Percentiles rank a stretch among this genome's conserved stretches.
These are phyloP conservation scores for Numida meleagris DNA, from an alignment of 2,113 vertebrate species.

Conservation along the genomic window DNA sequence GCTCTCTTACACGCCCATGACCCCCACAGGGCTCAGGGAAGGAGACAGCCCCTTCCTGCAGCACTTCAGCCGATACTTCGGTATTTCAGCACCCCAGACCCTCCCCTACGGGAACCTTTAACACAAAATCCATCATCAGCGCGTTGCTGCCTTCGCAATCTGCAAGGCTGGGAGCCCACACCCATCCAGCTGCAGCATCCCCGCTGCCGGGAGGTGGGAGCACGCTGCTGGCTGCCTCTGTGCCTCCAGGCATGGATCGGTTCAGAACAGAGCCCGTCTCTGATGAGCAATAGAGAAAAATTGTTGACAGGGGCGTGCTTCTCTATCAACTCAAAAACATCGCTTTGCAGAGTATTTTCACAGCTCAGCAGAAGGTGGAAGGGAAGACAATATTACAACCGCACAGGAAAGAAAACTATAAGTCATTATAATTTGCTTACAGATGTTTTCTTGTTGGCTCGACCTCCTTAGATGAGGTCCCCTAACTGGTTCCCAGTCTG, in stretches of 20 bases:
- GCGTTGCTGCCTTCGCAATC: background rate
- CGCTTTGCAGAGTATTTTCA: slow-evolving; percentile 48
- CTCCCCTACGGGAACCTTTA: background rate
- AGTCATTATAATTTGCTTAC: background rate
- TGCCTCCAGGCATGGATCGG: background rate
- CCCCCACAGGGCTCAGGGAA: background rate
- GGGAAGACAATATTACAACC: slow-evolving; percentile 29
- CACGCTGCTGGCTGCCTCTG: background rate
- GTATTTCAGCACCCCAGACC: background rate
- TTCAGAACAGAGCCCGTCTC: slow-evolving; percentile 37
- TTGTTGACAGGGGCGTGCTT: slow-evolving; percentile 34
- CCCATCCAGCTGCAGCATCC: background rate
- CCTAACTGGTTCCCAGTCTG: background rate
- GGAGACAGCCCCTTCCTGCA: background rate
- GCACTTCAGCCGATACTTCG: background rate
- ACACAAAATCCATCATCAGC: background rate
- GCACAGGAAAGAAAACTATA: slow-evolving; percentile 7
- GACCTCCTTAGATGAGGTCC: background rate
- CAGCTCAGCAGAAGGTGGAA: slow-evolving; percentile 50
- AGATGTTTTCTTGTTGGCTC: background rate
- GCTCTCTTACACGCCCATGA: fast-evolving
- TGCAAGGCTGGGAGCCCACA: background rate
- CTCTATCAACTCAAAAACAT: slow-evolving; percentile 48
- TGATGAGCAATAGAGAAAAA: slow-evolving; percentile 26
- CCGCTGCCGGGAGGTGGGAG: slow-evolving; percentile 8